These are phyloP conservation scores for Blennius ocellaris DNA, from an alignment of 2,113 vertebrate genomes.

Conservation along the genomic window DNA sequence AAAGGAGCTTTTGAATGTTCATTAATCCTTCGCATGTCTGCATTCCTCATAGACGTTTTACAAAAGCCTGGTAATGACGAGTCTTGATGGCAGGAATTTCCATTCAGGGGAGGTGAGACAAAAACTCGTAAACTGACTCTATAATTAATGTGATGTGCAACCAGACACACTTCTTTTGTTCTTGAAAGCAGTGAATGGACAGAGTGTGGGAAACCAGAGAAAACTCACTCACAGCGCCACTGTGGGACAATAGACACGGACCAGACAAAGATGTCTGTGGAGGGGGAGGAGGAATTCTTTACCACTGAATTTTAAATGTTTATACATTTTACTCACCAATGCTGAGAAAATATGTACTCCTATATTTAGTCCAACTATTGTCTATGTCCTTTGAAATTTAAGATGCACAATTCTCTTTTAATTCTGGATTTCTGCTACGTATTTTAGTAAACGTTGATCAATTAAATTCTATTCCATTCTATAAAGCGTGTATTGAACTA, in stretches of 20 bases:
- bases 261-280: conserved; percentile 52
- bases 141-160: conserved; percentile 76
- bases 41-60: conserved; percentile 60
- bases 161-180: conserved; percentile 83
- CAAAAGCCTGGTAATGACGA: conserved; percentile 60
- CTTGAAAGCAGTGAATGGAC: conserved; percentile 59
- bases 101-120: conserved; percentile 60
- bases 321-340: conserved; percentile 30
- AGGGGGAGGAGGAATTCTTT: conserved; percentile 8
- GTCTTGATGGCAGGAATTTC: conserved; percentile 65
- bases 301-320: conserved; percentile 41
- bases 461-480: too few species aligned
- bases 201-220: conserved; percentile 79
- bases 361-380: background rate
- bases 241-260: conserved; percentile 58
- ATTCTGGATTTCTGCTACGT: too few species aligned
- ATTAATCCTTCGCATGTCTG: conserved; percentile 69
- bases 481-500: too few species aligned
- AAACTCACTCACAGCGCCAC: conserved; percentile 73
- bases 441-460: background rate
- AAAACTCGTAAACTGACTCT: conserved; percentile 69
- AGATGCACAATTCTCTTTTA: background rate
- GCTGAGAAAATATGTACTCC: background rate
- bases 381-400: background rate
- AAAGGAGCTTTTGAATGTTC: conserved; percentile 46